Base-by-base conservation (phyloP, 2,888 invertebrate genomes). In the Gonocerus acuteangulatus region DNA sequence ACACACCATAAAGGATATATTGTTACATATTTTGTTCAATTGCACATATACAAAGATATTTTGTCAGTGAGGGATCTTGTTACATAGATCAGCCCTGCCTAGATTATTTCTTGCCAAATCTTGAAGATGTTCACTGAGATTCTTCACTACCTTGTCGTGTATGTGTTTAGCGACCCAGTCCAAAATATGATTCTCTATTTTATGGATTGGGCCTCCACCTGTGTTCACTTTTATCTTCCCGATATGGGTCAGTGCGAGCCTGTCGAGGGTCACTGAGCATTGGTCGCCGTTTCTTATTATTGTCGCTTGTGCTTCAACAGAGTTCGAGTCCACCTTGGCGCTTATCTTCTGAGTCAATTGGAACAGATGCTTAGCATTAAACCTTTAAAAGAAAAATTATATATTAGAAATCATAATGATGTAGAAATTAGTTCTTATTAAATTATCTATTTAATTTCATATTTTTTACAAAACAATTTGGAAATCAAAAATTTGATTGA, bases 141-240 rank as follows among this genome's bases (percentile, higher is more conserved):
- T 16, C 23, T 57, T 23, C 27, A 42, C 42, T 11, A 58, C 19
- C 11, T 57, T 34, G 21, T 47, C 58, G 47, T 60, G 60, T 27
- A 61, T 34, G 39, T 57, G 49, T 15, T 51, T 58, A 36, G 51
- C 52, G 15, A 57, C 54, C 9, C 4, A 13, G 52, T 63, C 58
- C 21, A 63, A 16, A 32, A 63, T 56, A 21, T 60, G 56, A 32
- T 63, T 56, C 21, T 47, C 47, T n/a, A 61, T 52, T 23, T 42
- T 63, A 47, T 63, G 61, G 52, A 63, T 36, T 11, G 61, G 42
- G 7, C 63, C 63, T 19, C 63, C 63, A 2, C 63, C 63, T 1
- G 63, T 63, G 32, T 63, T 56, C 22, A 63, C 16, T 11, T 56
- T 61, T 21, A 63, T 57, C 23, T 52, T 39, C n/a, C 63, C 63